phyloP scores from a whole-genome alignment of 1,140 invertebrate species.

The Drosophila sp. region DNA sequence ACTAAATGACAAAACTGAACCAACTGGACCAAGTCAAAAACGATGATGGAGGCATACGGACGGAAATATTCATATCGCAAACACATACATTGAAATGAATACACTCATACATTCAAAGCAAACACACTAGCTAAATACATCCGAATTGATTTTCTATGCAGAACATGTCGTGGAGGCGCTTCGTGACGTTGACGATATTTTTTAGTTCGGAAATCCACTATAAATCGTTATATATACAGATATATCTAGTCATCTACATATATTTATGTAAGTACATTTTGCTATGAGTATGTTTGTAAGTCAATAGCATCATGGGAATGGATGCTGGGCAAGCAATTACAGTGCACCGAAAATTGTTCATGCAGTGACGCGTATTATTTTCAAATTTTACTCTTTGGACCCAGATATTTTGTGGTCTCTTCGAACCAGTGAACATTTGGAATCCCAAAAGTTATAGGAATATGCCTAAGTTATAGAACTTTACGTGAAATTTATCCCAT shows the following conservation, averaged over 20 bases:
- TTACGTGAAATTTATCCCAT: too few relatives aligned
- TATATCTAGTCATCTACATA: conserved; percentile 13
- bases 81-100: conserved; percentile 43
- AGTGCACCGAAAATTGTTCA: not conserved
- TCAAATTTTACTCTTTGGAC: not conserved
- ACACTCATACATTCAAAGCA: conserved; percentile 27
- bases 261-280: conserved; percentile 18
- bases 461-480: too few relatives aligned
- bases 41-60: conserved; percentile 61
- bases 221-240: conserved; percentile 52
- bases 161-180: conserved; percentile 50
- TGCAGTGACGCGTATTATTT: conserved; percentile 7
- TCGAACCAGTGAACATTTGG: too few relatives aligned
- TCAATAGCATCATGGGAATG: conserved; percentile 13
- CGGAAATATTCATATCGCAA: conserved; percentile 60
- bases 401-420: too few relatives aligned
- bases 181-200: conserved; percentile 48
- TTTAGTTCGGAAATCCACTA: conserved; percentile 67
- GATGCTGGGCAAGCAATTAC: conserved; percentile 14
- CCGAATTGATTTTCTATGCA: conserved; percentile 52
- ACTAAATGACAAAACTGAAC: conserved; percentile 66
- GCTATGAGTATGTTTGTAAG: not conserved
- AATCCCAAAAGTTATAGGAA: too few relatives aligned
- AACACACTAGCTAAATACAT: conserved; percentile 36
- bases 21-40: conserved; percentile 61